Base-by-base conservation (phyloP, 2,797 vertebrate genomes). In the Sphaeramia orbicularis region DNA sequence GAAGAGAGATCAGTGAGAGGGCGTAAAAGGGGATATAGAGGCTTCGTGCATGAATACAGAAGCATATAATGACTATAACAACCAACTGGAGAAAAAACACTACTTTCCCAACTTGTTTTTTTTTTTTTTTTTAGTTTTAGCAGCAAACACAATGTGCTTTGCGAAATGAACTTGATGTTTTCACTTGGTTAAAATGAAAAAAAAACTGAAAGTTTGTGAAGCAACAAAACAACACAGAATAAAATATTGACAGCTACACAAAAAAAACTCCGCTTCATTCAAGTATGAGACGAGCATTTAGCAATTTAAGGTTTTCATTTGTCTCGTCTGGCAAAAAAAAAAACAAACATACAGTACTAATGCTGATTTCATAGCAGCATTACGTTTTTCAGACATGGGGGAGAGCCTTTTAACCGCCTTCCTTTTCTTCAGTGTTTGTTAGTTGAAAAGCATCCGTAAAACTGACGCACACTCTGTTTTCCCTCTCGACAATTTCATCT, bases 401-500 rank as follows among this genome's bases (percentile, higher is more conserved):
- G n/a, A n/a, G n/a, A n/a, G n/a, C n/a, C n/a, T n/a, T n/a, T n/a
- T n/a, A n/a, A 41, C 65, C 51, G 38, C 13, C 19, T 59, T 43
- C 36, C 52, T 79, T 65, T 81, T 67, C 35, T 53, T 69, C n/a
- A 54, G 21, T 30, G 19, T 71, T 77, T 77, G 24, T 69, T 54
- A 62, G 50, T 65, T 69, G 48, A 73, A 71, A n/a, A n/a, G n/a
- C n/a, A n/a, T n/a, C n/a, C n/a, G n/a, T n/a, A n/a, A n/a, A n/a
- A n/a, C n/a, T n/a, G n/a, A n/a, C n/a, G n/a, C n/a, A n/a, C n/a
- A n/a, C n/a, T 37, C 44, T 73, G 74, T 71, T 61, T 60, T 82
- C 15, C 36, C 27, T 30, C 41, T 53, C 38, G 49, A 71, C 75
- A 82, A 78, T 80, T 83, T 58, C 42, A 45, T 80, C 61, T 75